These are phyloP conservation scores for Anabas testudineus DNA, from an alignment of 2,797 vertebrate species.

Conservation along the genomic window DNA sequence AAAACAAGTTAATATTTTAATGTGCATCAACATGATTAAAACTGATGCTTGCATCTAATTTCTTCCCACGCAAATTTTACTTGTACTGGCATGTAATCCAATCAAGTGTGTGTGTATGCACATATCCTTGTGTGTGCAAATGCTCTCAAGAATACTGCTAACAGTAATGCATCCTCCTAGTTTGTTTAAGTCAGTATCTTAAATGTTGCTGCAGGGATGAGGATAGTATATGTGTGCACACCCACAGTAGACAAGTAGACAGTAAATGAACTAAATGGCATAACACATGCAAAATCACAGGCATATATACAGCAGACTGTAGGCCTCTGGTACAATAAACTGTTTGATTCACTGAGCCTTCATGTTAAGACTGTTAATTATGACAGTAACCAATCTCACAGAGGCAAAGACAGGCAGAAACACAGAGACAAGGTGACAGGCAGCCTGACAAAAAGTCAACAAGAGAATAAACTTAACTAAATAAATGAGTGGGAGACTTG, in stretches of 20 bases:
- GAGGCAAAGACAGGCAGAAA: conserved; percentile 9
- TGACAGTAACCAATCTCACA: conserved; percentile 39
- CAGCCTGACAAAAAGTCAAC: conserved; percentile 24
- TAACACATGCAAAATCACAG: conserved; percentile 19
- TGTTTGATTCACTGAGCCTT: conserved; percentile 22
- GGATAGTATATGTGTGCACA: background rate
- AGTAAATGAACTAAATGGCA: background rate
- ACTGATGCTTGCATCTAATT: conserved; percentile 15
- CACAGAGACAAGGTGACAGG: conserved; percentile 26
- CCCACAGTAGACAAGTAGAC: background rate
- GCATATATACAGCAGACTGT: background rate
- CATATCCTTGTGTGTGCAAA: background rate
- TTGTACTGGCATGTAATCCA: background rate
- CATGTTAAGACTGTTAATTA: conserved; percentile 34
- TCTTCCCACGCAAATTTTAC: conserved; percentile 1
- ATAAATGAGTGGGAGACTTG: conserved; percentile 16
- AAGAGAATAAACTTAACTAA: background rate
- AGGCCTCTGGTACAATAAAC: conserved; percentile 1
- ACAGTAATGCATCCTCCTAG: background rate
- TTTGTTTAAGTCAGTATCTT: conserved; percentile 4
- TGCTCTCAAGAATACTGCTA: background rate
- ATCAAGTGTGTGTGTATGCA: background rate
- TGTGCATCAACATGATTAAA: conserved; percentile 26
- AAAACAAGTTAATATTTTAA: background rate
- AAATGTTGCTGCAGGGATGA: conserved; percentile 17